Percentiles rank a stretch among this genome's conserved stretches.
Evolutionary conservation across 2,113 vertebrate species (phyloP).

Genomic region (Gallinago undulata): DNA sequence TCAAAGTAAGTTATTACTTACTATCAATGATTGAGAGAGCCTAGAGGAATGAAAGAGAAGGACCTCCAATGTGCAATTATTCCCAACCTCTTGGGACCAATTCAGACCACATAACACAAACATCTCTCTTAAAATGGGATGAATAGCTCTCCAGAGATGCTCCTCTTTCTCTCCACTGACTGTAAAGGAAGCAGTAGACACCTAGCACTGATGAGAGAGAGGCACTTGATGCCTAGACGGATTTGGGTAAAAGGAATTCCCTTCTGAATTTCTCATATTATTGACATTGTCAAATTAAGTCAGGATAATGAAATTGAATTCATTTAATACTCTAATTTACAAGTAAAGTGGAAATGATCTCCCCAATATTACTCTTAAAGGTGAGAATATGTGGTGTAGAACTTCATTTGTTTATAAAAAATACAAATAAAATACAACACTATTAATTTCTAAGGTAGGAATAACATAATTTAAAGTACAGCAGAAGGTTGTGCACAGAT

Average conservation of each 20-base stretch:
- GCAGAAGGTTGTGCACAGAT: background rate
- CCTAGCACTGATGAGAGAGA: background rate
- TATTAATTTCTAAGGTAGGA: background rate
- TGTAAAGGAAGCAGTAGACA: background rate
- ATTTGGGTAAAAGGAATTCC: background rate
- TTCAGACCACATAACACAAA: constrained; percentile 28
- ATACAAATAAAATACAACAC: background rate
- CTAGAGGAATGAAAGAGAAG: background rate
- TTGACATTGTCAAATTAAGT: background rate
- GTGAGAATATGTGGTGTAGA: background rate
- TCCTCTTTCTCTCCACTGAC: background rate
- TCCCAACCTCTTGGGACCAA: background rate
- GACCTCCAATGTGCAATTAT: constrained; percentile 5
- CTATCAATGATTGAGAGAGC: constrained; percentile 5
- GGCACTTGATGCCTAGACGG: background rate
- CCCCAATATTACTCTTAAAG: background rate
- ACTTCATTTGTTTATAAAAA: background rate
- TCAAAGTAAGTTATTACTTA: constrained; percentile 33
- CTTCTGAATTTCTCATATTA: background rate
- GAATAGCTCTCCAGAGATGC: constrained; percentile 11
- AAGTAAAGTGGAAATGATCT: background rate
- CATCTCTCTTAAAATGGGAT: background rate
- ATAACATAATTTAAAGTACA: background rate
- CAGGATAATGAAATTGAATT: background rate
- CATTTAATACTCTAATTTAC: background rate